These are phyloP conservation scores for Tribolium freemani DNA, from an alignment of 2,888 invertebrate species.

Conservation along the genomic window DNA sequence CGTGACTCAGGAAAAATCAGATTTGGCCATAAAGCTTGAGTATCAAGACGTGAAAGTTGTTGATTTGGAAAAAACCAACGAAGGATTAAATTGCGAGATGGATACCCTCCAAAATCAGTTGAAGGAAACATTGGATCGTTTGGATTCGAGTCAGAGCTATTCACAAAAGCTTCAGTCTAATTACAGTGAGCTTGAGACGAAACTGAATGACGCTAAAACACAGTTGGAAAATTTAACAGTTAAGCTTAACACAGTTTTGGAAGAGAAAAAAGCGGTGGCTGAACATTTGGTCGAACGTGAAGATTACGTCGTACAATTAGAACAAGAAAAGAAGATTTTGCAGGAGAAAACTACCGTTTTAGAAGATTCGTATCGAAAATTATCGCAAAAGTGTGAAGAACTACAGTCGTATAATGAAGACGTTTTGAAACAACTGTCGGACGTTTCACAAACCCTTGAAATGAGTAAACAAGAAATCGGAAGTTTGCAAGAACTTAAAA, in stretches of 20 bases:
- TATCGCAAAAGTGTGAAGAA: background rate
- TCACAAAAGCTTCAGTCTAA: background rate
- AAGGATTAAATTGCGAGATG: background rate
- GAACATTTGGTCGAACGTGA: background rate
- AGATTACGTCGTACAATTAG: background rate
- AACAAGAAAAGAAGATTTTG: background rate
- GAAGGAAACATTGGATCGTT: slow-evolving; percentile 1
- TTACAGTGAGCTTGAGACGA: background rate
- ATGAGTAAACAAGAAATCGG: background rate
- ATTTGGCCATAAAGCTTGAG: background rate
- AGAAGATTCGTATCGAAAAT: background rate
- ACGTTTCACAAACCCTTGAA: background rate
- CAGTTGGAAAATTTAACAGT: background rate
- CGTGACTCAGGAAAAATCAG: background rate
- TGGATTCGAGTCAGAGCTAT: background rate
- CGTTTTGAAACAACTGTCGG: background rate
- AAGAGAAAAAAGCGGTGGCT: background rate
- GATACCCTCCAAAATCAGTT: slow-evolving; percentile 6
- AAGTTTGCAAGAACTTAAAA: background rate
- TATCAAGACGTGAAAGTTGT: background rate
- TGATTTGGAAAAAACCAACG: background rate
- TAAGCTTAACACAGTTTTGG: background rate
- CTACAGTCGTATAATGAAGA: background rate
- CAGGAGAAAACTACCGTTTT: background rate
- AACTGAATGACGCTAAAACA: background rate